phyloP scores from a whole-genome alignment of 2,888 invertebrate species.

The Alloplasta piceator region DNA sequence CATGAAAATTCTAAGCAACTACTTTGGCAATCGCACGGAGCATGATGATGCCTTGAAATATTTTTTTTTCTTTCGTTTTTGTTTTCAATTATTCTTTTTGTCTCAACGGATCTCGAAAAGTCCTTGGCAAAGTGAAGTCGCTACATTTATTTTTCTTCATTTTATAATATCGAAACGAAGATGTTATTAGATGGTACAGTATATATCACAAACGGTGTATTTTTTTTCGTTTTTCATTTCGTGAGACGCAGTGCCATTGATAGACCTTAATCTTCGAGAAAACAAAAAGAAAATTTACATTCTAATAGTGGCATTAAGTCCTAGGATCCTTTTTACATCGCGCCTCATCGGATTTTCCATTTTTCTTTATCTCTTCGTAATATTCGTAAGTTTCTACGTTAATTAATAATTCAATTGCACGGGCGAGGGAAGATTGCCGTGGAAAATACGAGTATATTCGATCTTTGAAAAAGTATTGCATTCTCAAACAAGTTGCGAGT shows the following conservation, averaged over 20 bases:
- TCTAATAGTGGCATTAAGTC: constrained; percentile 66
- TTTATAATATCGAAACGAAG: constrained; percentile 63
- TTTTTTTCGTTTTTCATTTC: constrained; percentile 56
- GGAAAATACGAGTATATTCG: constrained; percentile 45
- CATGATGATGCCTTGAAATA: constrained; percentile 55
- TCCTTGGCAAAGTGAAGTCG: constrained; percentile 52
- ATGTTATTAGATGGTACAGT: constrained; percentile 62
- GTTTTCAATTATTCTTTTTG: constrained; percentile 45
- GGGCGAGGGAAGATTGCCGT: constrained; percentile 67
- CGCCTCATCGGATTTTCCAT: constrained; percentile 57
- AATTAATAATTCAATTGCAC: constrained; percentile 68
- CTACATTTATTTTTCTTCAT: constrained; percentile 52
- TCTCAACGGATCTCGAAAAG: constrained; percentile 55
- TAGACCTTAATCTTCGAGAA: constrained; percentile 47
- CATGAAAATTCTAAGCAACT: constrained; percentile 68
- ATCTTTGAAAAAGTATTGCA: constrained; percentile 31
- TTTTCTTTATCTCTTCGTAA: constrained; percentile 41
- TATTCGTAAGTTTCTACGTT: constrained; percentile 61
- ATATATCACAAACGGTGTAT: constrained; percentile 70
- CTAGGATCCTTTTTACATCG: constrained; percentile 70
- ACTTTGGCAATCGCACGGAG: constrained; percentile 65
- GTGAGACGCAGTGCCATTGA: constrained; percentile 40
- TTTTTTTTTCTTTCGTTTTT: constrained; percentile 43
- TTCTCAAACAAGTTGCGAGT: constrained; percentile 41
- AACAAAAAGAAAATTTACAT: constrained; percentile 56